Evolutionary conservation across 2,797 vertebrate species (phyloP).

Genomic region (Synaphobranchus kaupii): DNA sequence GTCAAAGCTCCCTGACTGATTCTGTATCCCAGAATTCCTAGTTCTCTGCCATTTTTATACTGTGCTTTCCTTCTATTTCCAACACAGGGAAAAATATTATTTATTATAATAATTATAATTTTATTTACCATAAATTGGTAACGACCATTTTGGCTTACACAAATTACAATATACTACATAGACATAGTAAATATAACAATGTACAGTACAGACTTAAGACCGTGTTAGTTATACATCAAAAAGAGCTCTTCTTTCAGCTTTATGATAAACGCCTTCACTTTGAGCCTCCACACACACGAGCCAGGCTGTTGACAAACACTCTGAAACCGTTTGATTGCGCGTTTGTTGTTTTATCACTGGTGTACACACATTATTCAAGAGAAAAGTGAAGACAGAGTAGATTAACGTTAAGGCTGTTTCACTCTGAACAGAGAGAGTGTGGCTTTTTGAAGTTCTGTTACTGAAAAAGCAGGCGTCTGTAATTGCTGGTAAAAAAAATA

Average conservation of each 20-base stretch:
- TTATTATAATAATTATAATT: no score
- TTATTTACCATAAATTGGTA: no score
- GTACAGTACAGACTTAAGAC: neutral
- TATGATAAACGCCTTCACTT: neutral
- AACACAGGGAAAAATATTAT: no score
- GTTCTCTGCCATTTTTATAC: neutral
- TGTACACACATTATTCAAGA: neutral
- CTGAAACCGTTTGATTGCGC: neutral
- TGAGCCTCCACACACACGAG: neutral
- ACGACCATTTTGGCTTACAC: no score
- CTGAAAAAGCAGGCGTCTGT: neutral
- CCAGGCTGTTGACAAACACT: neutral
- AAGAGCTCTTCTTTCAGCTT: neutral
- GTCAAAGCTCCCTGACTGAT: neutral
- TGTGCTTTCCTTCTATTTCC: neutral
- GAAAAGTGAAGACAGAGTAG: neutral
- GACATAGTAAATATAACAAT: neutral
- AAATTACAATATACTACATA: no score
- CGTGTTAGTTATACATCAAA: conserved; percentile 1
- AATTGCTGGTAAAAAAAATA: neutral
- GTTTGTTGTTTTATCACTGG: neutral
- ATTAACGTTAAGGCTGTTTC: neutral
- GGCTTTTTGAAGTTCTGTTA: neutral
- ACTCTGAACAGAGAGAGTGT: neutral
- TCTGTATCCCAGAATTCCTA: neutral